phyloP scores from a whole-genome alignment of 2,888 invertebrate genomes.

The Drosophila mercatorum region DNA sequence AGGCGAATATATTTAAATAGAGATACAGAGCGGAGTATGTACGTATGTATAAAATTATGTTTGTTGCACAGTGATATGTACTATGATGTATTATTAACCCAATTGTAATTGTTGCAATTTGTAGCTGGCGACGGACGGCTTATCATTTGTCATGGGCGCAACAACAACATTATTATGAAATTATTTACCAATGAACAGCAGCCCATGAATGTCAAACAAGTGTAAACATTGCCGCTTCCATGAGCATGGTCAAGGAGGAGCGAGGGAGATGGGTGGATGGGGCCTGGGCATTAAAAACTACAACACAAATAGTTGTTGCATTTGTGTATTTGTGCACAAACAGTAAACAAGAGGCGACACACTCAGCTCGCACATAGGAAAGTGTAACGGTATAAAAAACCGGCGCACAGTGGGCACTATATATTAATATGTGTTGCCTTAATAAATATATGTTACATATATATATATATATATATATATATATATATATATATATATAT shows the following conservation, averaged over 20 bases:
- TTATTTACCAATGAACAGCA: slow-evolving; percentile 80
- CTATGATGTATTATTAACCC: slow-evolving; percentile 68
- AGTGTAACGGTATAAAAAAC: slow-evolving; percentile 48
- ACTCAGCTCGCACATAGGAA: slow-evolving; percentile 14
- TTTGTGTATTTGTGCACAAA: slow-evolving; percentile 31
- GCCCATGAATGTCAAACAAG: slow-evolving; percentile 74
- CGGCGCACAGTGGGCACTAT: slow-evolving; percentile 15
- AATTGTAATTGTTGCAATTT: slow-evolving; percentile 76
- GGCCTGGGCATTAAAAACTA: slow-evolving; percentile 57
- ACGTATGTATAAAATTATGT: slow-evolving; percentile 9
- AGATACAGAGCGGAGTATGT: not conserved
- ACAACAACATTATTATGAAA: slow-evolving; percentile 81
- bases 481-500: not conserved
- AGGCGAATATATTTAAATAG: not conserved
- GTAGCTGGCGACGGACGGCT: slow-evolving; percentile 56
- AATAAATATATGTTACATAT: not conserved
- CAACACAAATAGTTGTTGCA: slow-evolving; percentile 72
- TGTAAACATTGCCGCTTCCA: slow-evolving; percentile 50
- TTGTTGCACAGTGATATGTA: slow-evolving; percentile 21
- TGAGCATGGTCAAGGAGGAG: slow-evolving; percentile 1
- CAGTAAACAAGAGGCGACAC: slow-evolving; percentile 7
- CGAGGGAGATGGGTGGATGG: not conserved
- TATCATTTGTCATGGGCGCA: slow-evolving; percentile 71
- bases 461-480: not conserved
- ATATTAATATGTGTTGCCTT: not conserved